Conservation (phyloP, 2,888 invertebrate genomes). For the Silvanus unidentatus region DNA sequence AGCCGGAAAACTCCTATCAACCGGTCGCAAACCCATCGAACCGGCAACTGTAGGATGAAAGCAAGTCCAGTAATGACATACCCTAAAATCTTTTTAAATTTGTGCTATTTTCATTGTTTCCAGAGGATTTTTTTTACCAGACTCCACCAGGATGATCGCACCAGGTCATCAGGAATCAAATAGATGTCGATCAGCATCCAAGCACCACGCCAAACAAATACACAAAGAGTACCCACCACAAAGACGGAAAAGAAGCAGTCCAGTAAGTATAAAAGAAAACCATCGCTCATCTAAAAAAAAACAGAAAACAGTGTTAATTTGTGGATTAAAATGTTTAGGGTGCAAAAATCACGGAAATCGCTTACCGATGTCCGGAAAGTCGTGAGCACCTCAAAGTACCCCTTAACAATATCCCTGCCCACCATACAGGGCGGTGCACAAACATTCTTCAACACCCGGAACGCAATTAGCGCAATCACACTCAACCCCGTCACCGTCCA, state of each 20-base stretch:
- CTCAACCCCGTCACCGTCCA: conserved; percentile 62
- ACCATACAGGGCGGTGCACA: conserved; percentile 78
- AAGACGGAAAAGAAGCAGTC: conserved; percentile 83
- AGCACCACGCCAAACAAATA: conserved; percentile 82
- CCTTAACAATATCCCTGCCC: conserved; percentile 65
- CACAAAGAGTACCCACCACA: conserved; percentile 77
- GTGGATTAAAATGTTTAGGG: background rate
- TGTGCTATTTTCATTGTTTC: background rate
- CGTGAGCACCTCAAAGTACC: conserved; percentile 79
- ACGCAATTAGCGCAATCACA: conserved; percentile 60
- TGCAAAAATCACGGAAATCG: too few species aligned
- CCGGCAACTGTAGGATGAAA: conserved; percentile 68
- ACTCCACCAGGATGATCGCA: conserved; percentile 69
- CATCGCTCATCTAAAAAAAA: conserved; percentile 62
- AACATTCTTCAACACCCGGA: conserved; percentile 70
- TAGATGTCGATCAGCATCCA: conserved; percentile 78
- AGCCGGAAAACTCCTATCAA: conserved; percentile 63
- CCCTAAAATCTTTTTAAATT: conserved; percentile 59
- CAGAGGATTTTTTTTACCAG: conserved; percentile 57
- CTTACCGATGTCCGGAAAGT: conserved; percentile 79
- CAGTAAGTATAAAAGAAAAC: conserved; percentile 65
- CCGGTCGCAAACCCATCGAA: conserved; percentile 64
- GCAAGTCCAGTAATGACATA: conserved; percentile 67
- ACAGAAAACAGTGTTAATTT: conserved; percentile 7
- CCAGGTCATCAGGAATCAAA: conserved; percentile 65